These are phyloP conservation scores for Tragelaphus imberbis DNA, from an alignment of 2,113 vertebrate genomes.

Conservation along the genomic window DNA sequence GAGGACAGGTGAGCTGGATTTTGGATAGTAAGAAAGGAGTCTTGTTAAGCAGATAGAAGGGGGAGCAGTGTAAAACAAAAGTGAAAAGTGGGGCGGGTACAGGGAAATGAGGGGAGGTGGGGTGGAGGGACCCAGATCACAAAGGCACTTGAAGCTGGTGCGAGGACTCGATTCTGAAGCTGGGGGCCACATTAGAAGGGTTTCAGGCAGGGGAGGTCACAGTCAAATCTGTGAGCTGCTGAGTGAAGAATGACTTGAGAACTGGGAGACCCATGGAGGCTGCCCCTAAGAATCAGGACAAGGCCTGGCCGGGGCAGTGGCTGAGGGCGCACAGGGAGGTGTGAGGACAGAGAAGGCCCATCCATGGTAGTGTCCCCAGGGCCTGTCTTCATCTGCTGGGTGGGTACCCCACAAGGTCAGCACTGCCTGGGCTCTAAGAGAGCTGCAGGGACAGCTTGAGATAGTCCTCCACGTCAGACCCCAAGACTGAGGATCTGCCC, in stretches of 20 bases:
- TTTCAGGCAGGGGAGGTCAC: background rate
- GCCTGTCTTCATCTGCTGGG: too few species aligned
- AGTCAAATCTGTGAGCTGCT: background rate
- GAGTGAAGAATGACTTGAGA: background rate
- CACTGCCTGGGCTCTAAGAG: background rate
- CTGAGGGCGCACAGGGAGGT: too few species aligned
- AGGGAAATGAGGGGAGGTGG: too few species aligned
- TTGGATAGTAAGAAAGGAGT: background rate
- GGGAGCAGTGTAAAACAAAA: background rate
- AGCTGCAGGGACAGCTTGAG: background rate
- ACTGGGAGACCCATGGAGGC: background rate
- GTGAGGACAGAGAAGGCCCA: background rate
- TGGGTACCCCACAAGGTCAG: background rate
- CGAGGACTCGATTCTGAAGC: background rate
- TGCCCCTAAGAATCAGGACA: background rate
- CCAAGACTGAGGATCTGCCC: background rate
- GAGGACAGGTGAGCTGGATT: background rate
- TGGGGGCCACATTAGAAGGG: background rate
- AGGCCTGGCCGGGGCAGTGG: background rate
- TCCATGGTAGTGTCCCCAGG: background rate
- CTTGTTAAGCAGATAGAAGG: background rate
- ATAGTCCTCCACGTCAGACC: background rate
- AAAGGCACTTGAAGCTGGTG: background rate
- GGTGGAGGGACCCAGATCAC: background rate
- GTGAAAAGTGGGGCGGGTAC: background rate